Percentiles rank a stretch among this genome's conserved stretches.
Evolutionary conservation across 2,113 vertebrate genomes (phyloP).

Genomic region (Orientallactaga bullata): DNA sequence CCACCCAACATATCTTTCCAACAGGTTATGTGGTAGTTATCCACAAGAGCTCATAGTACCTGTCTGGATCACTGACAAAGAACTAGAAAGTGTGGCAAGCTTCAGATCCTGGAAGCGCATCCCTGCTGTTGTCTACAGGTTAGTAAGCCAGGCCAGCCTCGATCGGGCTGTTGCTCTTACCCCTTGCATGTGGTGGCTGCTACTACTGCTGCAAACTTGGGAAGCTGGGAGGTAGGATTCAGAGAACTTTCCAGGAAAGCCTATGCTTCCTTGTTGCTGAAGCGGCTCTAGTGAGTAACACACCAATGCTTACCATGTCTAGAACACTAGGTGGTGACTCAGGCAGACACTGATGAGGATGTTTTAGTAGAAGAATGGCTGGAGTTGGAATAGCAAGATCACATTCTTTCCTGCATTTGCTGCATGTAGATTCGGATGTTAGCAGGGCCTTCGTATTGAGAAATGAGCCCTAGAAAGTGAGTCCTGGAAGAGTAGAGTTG

Average conservation of each 20-base stretch:
- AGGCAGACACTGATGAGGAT: constrained; percentile 33
- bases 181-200: not conserved
- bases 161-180: not conserved
- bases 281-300: not conserved
- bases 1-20: not conserved
- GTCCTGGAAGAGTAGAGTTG: not conserved
- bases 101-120: constrained; percentile 99
- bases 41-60: constrained; percentile 98
- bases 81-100: constrained; percentile 96
- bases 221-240: not conserved
- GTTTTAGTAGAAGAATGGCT: constrained; percentile 7
- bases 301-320: not conserved
- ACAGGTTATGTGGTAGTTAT: constrained; percentile 97
- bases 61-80: constrained; percentile 97
- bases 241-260: not conserved
- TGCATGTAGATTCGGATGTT: constrained; percentile 35
- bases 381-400: not conserved
- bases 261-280: not conserved
- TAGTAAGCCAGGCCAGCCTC: constrained; percentile 41
- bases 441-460: constrained; percentile 39
- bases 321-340: not conserved
- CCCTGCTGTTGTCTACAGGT: constrained; percentile 98
- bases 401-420: not conserved
- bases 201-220: not conserved
- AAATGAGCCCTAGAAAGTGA: constrained; percentile 21